Conservation (phyloP, 92 coral and sea anemone species). For the Porites rus region DNA sequence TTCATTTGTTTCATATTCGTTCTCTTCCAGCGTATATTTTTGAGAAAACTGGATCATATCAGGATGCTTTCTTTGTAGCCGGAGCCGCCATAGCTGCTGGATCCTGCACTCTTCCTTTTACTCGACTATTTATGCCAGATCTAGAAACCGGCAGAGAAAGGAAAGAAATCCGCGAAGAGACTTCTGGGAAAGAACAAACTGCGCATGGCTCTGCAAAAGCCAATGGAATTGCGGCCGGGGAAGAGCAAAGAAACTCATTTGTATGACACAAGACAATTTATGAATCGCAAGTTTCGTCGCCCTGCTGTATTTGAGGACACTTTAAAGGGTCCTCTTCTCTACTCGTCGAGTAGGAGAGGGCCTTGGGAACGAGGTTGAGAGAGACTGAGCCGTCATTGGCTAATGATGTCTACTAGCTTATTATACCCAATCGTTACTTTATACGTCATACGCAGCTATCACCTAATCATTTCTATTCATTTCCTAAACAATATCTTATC, state of each 20-base stretch:
- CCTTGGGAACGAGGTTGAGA: too few species aligned
- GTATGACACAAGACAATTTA: slow-evolving; percentile 59
- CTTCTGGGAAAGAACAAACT: slow-evolving; percentile 19
- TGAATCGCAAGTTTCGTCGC: too few species aligned
- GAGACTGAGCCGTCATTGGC: too few species aligned
- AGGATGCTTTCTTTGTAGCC: slow-evolving; percentile 87
- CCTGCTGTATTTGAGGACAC: slow-evolving; percentile 15
- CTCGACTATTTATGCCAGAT: slow-evolving; percentile 61
- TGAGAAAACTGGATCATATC: slow-evolving; percentile 77
- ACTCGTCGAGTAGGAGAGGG: too few species aligned
- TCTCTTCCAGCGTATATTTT: slow-evolving; percentile 62
- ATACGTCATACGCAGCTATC: too few species aligned
- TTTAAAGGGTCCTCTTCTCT: background rate
- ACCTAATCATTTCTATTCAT: too few species aligned
- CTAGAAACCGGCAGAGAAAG: background rate
- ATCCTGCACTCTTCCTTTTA: slow-evolving; percentile 66
- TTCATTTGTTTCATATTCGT: background rate
- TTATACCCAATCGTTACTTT: too few species aligned
- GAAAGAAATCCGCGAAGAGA: slow-evolving; percentile 8
- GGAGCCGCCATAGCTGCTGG: slow-evolving; percentile 89
- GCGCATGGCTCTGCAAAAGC: background rate
- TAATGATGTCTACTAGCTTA: too few species aligned
- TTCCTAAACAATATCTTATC: too few species aligned
- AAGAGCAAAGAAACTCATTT: background rate
- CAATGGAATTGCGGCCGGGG: background rate